Conservation (phyloP, 1,140 invertebrate genomes). For the Drosophila rhopaloa region DNA sequence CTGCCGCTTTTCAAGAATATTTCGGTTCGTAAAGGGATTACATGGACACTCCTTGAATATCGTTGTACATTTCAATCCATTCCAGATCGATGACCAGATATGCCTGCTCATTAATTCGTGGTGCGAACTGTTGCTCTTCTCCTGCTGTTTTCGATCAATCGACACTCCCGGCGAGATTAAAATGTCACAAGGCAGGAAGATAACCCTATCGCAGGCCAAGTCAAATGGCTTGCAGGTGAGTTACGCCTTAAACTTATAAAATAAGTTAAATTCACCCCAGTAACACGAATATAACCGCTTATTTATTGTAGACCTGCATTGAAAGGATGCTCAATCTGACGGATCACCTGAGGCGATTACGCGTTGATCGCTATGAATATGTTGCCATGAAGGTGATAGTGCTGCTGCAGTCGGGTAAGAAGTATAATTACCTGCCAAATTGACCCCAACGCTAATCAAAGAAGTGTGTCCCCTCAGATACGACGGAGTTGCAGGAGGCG, state of each 20-base stretch:
- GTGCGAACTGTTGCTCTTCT: constrained; percentile 97
- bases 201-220: constrained; percentile 87
- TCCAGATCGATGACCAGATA: constrained; percentile 97
- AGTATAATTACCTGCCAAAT: too few relatives aligned
- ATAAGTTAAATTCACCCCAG: neutral
- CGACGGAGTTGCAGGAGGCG: constrained; percentile 95
- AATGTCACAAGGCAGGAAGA: constrained; percentile 91
- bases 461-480: constrained; percentile 87
- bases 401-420: constrained; percentile 94
- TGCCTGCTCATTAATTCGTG: constrained; percentile 98
- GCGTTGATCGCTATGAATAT: constrained; percentile 98
- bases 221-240: constrained; percentile 85
- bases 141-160: constrained; percentile 95
- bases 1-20: constrained; percentile 98
- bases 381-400: constrained; percentile 98
- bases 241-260: too few relatives aligned
- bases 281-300: neutral
- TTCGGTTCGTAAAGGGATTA: constrained; percentile 87
- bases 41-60: neutral
- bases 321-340: constrained; percentile 97
- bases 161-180: constrained; percentile 94
- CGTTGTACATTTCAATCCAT: neutral
- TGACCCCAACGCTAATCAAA: neutral
- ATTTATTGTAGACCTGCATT: constrained; percentile 89
- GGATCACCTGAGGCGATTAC: constrained; percentile 93